phyloP scores from a whole-genome alignment of 2,797 vertebrate species.

The Xenopus petersii region DNA sequence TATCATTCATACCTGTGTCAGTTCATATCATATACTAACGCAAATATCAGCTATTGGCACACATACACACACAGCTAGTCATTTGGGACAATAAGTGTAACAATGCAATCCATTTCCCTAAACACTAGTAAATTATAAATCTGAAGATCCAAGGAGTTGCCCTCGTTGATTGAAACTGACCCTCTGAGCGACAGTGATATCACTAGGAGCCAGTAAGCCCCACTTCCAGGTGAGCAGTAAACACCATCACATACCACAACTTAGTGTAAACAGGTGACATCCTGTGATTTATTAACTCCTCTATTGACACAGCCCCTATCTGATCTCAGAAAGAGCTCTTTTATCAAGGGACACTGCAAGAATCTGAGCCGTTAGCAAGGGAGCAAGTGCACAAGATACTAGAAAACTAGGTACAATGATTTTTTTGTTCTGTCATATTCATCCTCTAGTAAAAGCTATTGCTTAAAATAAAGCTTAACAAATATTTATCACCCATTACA shows the following conservation, averaged over 20 bases:
- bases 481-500: too few relatives aligned
- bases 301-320: constrained; percentile 37
- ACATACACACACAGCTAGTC: not conserved
- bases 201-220: not conserved
- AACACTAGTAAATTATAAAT: not conserved
- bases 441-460: too few relatives aligned
- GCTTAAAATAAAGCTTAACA: too few relatives aligned
- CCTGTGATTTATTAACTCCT: constrained; percentile 43
- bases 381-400: constrained; percentile 12
- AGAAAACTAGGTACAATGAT: too few relatives aligned
- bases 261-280: constrained; percentile 20
- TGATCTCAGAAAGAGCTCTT: constrained; percentile 24
- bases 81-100: not conserved
- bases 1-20: too few relatives aligned
- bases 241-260: constrained; percentile 13
- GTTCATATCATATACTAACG: too few relatives aligned
- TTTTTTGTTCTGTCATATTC: too few relatives aligned
- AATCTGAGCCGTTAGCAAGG: not conserved
- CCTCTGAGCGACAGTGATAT: not conserved
- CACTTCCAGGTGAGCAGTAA: constrained; percentile 12
- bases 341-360: constrained; percentile 5
- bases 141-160: not conserved
- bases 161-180: not conserved
- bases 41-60: not conserved
- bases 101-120: not conserved